Evolutionary conservation across 1,140 invertebrate genomes (phyloP), one percentile per base, ranked within the genome.

Genomic region (Drosophila repletoides): DNA sequence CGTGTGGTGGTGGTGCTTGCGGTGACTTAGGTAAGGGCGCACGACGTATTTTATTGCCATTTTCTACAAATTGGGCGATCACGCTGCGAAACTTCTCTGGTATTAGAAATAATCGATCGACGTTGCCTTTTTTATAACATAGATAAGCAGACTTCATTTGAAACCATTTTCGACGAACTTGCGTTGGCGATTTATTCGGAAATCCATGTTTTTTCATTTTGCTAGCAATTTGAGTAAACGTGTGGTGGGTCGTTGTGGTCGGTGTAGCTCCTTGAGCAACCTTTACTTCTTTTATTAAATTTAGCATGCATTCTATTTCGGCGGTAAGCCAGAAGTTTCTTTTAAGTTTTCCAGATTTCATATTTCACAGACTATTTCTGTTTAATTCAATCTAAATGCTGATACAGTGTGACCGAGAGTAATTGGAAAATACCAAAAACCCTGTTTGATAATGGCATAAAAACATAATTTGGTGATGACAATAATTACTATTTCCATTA

Each of bases 111-210:
- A 77, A 45, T 0, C 86, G 45, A 19, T 88, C 86, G 1, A 74
- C 59, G n/a, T 88, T 88, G 0, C 86, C 86, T 17, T 88, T 89
- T 21, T 88, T 88, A 9, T 87, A 88, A 14, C 86, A 88, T 0
- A 88, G 68, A 48, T 88, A 88, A 0, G 86, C 86, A 3, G 86
- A 88, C 29, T 88, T 88, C 86, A 88, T 88, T 56, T 88, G 86
- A 66, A 88, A 88, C 86, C 86, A 88, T 28, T 88, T 88, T 5
- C 86, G 63, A 51, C 86, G 40, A 2, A 88, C 80, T 61, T 88
- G 86, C 0, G 86, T 79, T 5, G 86, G 80, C 0, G 80, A 76
- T 64, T 88, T 88, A 19, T 88, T 88, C 3, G 87, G 76, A 36
- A 88, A 88, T 14, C 86, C 86, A 19, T 45, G 33, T n/a, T 68